Conservation (phyloP, 64 coral and sea anemone genomes). For the Actinia tenebrosa region DNA sequence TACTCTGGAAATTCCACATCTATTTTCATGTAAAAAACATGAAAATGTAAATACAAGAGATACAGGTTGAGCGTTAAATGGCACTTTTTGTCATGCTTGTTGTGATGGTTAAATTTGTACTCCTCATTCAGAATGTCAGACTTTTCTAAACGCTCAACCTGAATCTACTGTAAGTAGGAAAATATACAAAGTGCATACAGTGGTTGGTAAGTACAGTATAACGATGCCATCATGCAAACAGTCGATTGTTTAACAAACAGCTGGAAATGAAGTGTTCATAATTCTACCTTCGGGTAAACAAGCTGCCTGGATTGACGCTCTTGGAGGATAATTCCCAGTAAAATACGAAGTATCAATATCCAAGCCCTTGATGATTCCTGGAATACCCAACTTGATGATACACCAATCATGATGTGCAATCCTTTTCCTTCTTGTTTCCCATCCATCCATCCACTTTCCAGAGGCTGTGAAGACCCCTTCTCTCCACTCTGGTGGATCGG, state of each 20-base stretch:
- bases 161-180: too few relatives aligned
- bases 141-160: too few relatives aligned
- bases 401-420: conserved; percentile 80
- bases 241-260: too few relatives aligned
- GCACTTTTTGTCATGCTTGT: too few relatives aligned
- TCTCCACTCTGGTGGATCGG: conserved; percentile 55
- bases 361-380: conserved; percentile 71
- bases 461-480: conserved; percentile 73
- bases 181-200: too few relatives aligned
- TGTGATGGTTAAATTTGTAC: too few relatives aligned
- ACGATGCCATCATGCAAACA: too few relatives aligned
- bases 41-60: background rate
- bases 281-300: conserved; percentile 33
- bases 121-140: too few relatives aligned
- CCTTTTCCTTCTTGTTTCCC: conserved; percentile 83
- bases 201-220: too few relatives aligned
- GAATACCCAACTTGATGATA: conserved; percentile 78
- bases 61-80: too few relatives aligned
- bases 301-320: conserved; percentile 67
- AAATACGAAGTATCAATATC: conserved; percentile 85
- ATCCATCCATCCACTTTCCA: conserved; percentile 98
- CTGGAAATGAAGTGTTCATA: too few relatives aligned
- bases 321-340: conserved; percentile 87
- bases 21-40: background rate
- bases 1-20: conserved; percentile 49